Evolutionary conservation across 2,797 vertebrate genomes (phyloP).

Genomic region (Hylomyscus alleni): DNA sequence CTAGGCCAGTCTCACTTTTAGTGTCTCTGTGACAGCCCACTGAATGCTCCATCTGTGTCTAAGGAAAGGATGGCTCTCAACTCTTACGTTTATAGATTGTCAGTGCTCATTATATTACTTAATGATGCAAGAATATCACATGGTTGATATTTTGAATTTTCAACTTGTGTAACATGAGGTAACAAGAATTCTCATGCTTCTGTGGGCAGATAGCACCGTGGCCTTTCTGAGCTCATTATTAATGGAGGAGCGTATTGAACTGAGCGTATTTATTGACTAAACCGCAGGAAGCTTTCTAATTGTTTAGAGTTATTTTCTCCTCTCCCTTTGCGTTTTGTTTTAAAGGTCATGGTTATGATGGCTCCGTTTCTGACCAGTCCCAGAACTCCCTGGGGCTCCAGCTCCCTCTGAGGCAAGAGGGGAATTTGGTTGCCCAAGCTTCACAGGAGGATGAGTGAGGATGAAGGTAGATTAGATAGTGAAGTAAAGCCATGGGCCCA

Average conservation of each 20-base stretch:
- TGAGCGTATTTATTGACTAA: conserved; percentile 55
- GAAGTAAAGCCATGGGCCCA: neutral
- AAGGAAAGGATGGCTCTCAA: neutral
- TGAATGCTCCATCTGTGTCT: neutral
- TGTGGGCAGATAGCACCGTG: neutral
- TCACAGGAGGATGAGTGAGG: neutral
- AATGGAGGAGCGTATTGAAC: neutral
- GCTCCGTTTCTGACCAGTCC: neutral
- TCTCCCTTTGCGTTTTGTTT: conserved; percentile 21
- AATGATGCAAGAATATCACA: neutral
- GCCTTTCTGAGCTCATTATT: conserved; percentile 50
- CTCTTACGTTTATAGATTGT: neutral
- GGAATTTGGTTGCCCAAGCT: neutral
- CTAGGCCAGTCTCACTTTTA: neutral
- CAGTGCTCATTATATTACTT: conserved; percentile 1
- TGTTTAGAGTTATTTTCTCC: conserved; percentile 13
- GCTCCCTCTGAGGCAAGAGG: neutral
- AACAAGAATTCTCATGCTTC: conserved; percentile 21
- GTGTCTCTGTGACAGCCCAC: conserved; percentile 21
- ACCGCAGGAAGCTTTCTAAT: conserved; percentile 41
- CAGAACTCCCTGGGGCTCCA: neutral
- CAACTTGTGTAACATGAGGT: conserved; percentile 19
- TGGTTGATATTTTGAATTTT: conserved; percentile 19
- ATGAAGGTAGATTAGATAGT: neutral
- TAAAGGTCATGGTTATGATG: conserved; percentile 48